Percentiles rank a stretch among this genome's conserved stretches.
Conservation (phyloP, 2,888 invertebrate genomes). For the Nomada fucata region DNA sequence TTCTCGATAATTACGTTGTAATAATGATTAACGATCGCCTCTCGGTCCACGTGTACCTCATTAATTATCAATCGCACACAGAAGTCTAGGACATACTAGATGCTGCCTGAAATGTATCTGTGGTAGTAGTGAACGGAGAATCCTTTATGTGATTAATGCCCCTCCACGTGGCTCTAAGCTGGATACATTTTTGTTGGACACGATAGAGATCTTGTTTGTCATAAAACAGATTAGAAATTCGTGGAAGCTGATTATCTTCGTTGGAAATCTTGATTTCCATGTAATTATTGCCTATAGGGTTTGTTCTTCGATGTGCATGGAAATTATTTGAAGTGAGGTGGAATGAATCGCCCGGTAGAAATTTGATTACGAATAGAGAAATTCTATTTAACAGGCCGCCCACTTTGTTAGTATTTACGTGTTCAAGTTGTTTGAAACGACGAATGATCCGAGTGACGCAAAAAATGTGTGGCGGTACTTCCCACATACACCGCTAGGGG, state of each 20-base stretch:
- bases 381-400: too few species aligned
- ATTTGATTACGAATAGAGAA: too few species aligned
- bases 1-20: conserved; percentile 70
- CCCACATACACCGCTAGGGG: too few species aligned
- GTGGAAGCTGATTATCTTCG: not conserved
- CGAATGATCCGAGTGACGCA: too few species aligned
- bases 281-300: not conserved
- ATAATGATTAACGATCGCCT: conserved; percentile 71
- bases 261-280: conserved; percentile 36
- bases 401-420: too few species aligned
- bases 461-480: too few species aligned
- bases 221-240: conserved; percentile 6
- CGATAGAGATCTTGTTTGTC: conserved; percentile 32
- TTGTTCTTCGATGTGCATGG: not conserved
- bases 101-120: conserved; percentile 55
- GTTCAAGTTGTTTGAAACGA: too few species aligned
- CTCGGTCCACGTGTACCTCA: conserved; percentile 65
- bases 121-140: conserved; percentile 58
- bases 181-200: conserved; percentile 58
- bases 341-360: too few species aligned
- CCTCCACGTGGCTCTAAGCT: conserved; percentile 36
- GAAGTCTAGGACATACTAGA: conserved; percentile 66
- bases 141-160: conserved; percentile 68
- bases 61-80: conserved; percentile 64
- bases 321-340: conserved; percentile 3